Conservation (phyloP, 2,888 invertebrate genomes). For the Lithophane semibrunnea region DNA sequence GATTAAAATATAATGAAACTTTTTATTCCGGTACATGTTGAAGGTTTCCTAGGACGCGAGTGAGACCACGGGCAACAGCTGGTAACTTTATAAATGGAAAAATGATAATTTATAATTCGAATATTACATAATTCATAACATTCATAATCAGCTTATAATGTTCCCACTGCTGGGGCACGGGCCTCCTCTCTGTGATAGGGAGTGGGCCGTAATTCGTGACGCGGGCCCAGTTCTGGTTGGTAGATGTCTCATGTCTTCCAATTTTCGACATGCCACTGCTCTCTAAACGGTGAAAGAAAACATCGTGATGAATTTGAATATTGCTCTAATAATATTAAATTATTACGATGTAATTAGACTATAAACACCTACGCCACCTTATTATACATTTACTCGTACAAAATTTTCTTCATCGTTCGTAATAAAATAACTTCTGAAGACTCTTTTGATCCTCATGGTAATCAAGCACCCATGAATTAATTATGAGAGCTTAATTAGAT, state of each 20-base stretch:
- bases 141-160: too few relatives aligned
- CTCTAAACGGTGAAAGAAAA: too few relatives aligned
- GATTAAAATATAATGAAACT: not conserved
- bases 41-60: not conserved
- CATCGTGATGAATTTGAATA: not conserved
- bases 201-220: too few relatives aligned
- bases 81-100: not conserved
- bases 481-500: slow-evolving; percentile 55
- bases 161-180: too few relatives aligned
- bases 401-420: slow-evolving; percentile 11
- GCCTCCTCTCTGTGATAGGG: too few relatives aligned
- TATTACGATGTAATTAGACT: not conserved
- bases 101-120: not conserved
- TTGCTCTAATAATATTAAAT: not conserved
- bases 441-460: slow-evolving; percentile 57
- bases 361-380: not conserved
- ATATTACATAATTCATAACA: not conserved
- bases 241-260: too few relatives aligned
- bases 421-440: slow-evolving; percentile 38
- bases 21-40: too few relatives aligned
- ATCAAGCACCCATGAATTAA: slow-evolving; percentile 59
- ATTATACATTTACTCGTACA: not conserved
- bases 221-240: too few relatives aligned
- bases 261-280: too few relatives aligned
- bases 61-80: not conserved